Percentiles rank a stretch among this genome's conserved stretches.
phyloP scores from a whole-genome alignment of 1,140 invertebrate genomes.

The Calephelis virginiensis region DNA sequence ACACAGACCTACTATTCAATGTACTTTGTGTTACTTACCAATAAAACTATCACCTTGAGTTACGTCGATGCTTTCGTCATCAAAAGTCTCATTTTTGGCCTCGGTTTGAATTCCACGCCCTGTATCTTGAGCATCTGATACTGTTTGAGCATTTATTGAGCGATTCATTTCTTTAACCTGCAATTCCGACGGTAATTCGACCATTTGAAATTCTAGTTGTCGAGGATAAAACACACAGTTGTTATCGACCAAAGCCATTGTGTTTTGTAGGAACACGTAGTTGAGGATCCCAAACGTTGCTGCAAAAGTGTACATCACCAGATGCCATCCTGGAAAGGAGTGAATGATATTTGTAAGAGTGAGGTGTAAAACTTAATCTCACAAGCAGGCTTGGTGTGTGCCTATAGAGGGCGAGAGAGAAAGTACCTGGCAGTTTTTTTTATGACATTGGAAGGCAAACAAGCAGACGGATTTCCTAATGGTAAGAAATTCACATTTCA shows the following conservation, averaged over 20 bases:
- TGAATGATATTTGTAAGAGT: neutral
- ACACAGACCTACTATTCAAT: no score
- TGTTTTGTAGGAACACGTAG: conserved; percentile 57
- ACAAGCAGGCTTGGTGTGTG: no score
- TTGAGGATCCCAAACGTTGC: conserved; percentile 60
- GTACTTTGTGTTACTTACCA: neutral
- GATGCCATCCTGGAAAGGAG: conserved; percentile 60
- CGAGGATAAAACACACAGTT: conserved; percentile 57
- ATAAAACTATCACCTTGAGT: conserved; percentile 13
- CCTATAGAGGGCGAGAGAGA: no score
- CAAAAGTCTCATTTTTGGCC: conserved; percentile 12
- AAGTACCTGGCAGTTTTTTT: no score
- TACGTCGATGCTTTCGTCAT: conserved; percentile 12
- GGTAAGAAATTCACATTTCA: no score
- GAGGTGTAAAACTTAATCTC: no score
- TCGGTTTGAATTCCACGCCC: neutral
- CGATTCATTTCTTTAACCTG: conserved; percentile 20
- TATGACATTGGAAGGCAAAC: no score
- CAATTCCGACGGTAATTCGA: conserved; percentile 27
- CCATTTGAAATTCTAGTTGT: conserved; percentile 44
- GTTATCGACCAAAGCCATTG: conserved; percentile 52
- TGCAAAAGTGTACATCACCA: conserved; percentile 51
- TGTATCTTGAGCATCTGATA: conserved; percentile 1
- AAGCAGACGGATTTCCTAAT: no score
- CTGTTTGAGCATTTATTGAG: conserved; percentile 28